Conservation (phyloP, 2,797 vertebrate genomes). For the Cirrhinus molitorella region DNA sequence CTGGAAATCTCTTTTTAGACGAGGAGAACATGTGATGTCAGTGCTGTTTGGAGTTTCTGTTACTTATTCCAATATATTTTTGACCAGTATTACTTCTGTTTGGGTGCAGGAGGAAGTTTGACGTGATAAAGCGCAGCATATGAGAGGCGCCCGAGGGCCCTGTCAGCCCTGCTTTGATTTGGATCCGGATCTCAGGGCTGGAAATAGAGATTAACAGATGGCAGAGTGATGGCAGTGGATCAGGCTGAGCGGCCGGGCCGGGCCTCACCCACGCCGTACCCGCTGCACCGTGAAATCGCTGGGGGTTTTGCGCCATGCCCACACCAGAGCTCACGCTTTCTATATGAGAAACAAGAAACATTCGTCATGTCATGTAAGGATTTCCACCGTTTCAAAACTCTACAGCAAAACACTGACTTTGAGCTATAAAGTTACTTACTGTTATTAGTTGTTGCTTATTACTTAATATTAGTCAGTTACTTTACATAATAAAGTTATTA, state of each 20-base stretch:
- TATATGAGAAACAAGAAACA: not conserved
- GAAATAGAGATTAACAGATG: slow-evolving; percentile 82
- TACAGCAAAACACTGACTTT: not conserved
- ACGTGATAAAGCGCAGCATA: slow-evolving; percentile 10
- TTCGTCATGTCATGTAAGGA: not conserved
- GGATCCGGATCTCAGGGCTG: slow-evolving; percentile 71
- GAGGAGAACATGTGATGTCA: not conserved
- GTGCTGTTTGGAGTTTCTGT: not conserved
- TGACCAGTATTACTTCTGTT: not conserved
- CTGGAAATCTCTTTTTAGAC: not conserved
- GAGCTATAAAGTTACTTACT: too few species aligned
- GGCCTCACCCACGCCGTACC: slow-evolving; percentile 71
- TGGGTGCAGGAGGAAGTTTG: not conserved
- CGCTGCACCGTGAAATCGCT: slow-evolving; percentile 53
- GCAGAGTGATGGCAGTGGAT: slow-evolving; percentile 71
- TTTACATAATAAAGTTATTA: not conserved
- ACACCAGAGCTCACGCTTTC: slow-evolving; percentile 15
- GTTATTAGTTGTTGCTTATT: not conserved
- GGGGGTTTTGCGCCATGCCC: slow-evolving; percentile 38
- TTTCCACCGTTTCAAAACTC: not conserved
- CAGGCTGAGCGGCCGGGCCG: slow-evolving; percentile 69
- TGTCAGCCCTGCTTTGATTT: slow-evolving; percentile 57
- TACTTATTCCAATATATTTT: not conserved
- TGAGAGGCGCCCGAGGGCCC: slow-evolving; percentile 51
- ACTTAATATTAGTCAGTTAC: not conserved